Percentiles rank a stretch among this genome's conserved stretches.
phyloP scores from a whole-genome alignment of 2,797 vertebrate genomes.

The Ptychobarbus kaznakovi region DNA sequence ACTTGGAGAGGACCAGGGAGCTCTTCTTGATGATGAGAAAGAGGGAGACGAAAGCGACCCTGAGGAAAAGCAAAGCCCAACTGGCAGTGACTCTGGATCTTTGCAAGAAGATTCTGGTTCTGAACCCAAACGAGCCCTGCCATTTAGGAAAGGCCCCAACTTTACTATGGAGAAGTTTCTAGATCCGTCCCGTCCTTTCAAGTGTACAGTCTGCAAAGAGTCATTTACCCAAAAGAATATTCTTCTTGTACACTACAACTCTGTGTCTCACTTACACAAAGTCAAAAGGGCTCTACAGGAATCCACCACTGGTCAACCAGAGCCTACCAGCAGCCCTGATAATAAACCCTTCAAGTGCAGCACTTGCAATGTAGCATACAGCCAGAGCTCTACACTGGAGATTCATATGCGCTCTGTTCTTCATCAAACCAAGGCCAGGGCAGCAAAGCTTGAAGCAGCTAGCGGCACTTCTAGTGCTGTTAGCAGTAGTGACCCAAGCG shows the following conservation, averaged over 20 bases:
- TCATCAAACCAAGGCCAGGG: conserved; percentile 98
- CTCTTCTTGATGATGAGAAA: conserved; percentile 95
- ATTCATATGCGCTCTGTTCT: conserved; percentile 99
- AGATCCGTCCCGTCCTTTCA: conserved; percentile 98
- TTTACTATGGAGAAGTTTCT: conserved; percentile 99
- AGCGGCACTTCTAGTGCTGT: conserved; percentile 81
- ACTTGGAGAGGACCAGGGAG: conserved; percentile 91
- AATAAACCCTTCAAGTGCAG: conserved; percentile 99
- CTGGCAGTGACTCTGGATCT: conserved; percentile 94
- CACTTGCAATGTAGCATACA: conserved; percentile 98
- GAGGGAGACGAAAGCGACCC: conserved; percentile 95
- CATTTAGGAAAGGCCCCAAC: conserved; percentile 98
- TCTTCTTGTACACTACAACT: conserved; percentile 98
- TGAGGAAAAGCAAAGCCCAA: conserved; percentile 97
- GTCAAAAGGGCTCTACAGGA: conserved; percentile 98
- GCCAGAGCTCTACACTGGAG: conserved; percentile 98
- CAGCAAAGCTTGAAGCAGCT: conserved; percentile 96
- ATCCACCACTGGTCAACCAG: conserved; percentile 92
- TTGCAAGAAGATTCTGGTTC: conserved; percentile 95
- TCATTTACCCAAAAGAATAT: conserved; percentile 99
- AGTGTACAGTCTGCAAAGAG: conserved; percentile 99
- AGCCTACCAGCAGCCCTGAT: conserved; percentile 97
- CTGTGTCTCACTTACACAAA: conserved; percentile 98
- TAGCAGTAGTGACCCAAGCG: conserved; percentile 75
- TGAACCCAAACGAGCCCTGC: conserved; percentile 96